Conservation (phyloP, 2,797 vertebrate genomes). For the Pseudomugil gertrudae region DNA sequence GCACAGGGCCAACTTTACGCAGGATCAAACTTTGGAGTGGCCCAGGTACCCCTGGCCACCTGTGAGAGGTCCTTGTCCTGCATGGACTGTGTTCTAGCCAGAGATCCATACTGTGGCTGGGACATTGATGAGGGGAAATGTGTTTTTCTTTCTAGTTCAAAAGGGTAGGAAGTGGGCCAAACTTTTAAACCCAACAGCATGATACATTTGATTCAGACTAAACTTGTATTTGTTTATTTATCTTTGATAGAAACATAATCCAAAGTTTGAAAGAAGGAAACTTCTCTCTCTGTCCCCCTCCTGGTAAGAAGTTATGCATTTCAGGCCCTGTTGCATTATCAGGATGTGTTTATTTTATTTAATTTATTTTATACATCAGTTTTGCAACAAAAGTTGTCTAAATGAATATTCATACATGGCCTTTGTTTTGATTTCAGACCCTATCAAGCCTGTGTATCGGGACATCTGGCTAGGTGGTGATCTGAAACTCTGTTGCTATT, state of each 20-base stretch:
- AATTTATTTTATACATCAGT: too few relatives aligned
- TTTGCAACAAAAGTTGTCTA: too few relatives aligned
- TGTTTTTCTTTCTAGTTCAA: conserved; percentile 42
- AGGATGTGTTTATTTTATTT: background rate
- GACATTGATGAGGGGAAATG: conserved; percentile 60
- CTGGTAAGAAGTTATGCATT: conserved; percentile 67
- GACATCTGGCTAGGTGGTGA: conserved; percentile 58
- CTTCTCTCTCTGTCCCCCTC: conserved; percentile 71
- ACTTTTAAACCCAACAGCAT: background rate
- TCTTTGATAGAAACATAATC: conserved; percentile 75
- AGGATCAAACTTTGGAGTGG: conserved; percentile 76
- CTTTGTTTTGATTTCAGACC: conserved; percentile 60
- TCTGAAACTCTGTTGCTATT: conserved; percentile 68
- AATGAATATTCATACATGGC: background rate
- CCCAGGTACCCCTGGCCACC: conserved; percentile 78
- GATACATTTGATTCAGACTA: background rate
- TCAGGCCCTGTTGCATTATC: background rate
- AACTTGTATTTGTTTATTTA: background rate
- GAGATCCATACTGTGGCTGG: conserved; percentile 87
- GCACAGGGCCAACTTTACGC: conserved; percentile 79
- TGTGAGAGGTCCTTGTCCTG: conserved; percentile 78
- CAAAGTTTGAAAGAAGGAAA: conserved; percentile 79
- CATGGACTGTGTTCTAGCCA: conserved; percentile 82
- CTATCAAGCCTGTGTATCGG: conserved; percentile 27
- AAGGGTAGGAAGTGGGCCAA: conserved; percentile 28